Evolutionary conservation across 2,113 vertebrate genomes (phyloP), one percentile per base, ranked within the genome.

Genomic region (Picathartes gymnocephalus): DNA sequence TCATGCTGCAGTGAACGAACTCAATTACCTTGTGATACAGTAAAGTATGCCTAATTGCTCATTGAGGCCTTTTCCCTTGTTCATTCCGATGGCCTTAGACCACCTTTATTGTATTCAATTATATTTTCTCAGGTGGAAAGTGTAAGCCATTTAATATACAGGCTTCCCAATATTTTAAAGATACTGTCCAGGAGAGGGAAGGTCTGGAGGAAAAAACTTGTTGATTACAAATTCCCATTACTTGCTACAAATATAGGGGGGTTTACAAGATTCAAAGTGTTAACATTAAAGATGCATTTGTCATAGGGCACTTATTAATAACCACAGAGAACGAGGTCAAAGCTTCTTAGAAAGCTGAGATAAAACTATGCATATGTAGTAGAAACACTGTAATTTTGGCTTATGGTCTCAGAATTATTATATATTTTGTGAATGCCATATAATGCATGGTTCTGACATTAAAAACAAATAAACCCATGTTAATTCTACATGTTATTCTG

Each of bases 11-110:
- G 56, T 77, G 37, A 86, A 80, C 39, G 54, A 92, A 78, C 14
- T 40, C 86, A 86, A 91, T 69, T 89, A 91, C 39, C 72, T 69
- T 71, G 30, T 37, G 23, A 71, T 54, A 51, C 7, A 88, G 51
- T 76, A 81, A 96, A 94, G 73, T 92, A 90, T 64, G 44, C 80
- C 62, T 94, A 81, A 65, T 91, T 47, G 31, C 90, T 94, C 93
- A 92, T 65, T 17, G n/a, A 95, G 72, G 19, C 58, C 40, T 95
- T 94, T 96, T 88, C n/a, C 81, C 58, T 68, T 95, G 84, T 81
- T 96, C n/a, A 48, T 94, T 97, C 81, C 82, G 24, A 60, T 96
- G 80, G 81, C 73, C 78, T 89, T 57, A 51, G 37, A 37, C 84
- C 80, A 93, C 77, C 81, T 95, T 87, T 95, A 83, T 47, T 4